Conservation (phyloP, 2,113 vertebrate genomes). For the Alosa alosa region DNA sequence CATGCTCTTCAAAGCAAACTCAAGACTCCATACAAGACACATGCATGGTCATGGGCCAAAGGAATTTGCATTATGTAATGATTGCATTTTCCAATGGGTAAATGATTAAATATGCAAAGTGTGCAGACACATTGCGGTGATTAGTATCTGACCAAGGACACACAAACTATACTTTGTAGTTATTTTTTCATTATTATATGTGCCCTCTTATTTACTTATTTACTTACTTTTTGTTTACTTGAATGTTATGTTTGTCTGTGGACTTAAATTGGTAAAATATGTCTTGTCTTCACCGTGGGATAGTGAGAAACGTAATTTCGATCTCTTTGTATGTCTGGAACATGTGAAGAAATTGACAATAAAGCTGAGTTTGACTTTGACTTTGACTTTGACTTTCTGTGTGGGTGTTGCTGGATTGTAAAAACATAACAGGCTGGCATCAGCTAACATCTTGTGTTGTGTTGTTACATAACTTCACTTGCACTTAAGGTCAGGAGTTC, state of each 20-base stretch:
- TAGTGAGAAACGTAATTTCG: no score
- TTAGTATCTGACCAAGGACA: neutral
- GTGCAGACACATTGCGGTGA: neutral
- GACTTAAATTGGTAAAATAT: no score
- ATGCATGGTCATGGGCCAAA: neutral
- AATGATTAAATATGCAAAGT: neutral
- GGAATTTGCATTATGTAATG: neutral
- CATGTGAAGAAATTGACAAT: no score
- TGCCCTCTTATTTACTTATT: no score
- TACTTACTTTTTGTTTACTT: no score
- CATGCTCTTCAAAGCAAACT: neutral
- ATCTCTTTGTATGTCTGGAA: no score
- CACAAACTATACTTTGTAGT: neutral
- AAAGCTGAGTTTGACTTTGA: no score
- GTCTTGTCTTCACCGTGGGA: no score
- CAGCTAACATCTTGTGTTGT: neutral
- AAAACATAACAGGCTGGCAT: neutral
- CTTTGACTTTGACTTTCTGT: no score
- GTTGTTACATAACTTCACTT: neutral
- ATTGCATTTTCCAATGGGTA: neutral
- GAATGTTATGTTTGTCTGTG: no score
- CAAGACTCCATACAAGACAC: neutral
- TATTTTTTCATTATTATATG: no score
- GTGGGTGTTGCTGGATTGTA: neutral
- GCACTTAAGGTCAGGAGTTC: neutral